Percentiles rank a stretch among this genome's conserved stretches.
These are phyloP conservation scores for Carassius auratus DNA, from an alignment of 2,113 vertebrate genomes.

Conservation along the genomic window DNA sequence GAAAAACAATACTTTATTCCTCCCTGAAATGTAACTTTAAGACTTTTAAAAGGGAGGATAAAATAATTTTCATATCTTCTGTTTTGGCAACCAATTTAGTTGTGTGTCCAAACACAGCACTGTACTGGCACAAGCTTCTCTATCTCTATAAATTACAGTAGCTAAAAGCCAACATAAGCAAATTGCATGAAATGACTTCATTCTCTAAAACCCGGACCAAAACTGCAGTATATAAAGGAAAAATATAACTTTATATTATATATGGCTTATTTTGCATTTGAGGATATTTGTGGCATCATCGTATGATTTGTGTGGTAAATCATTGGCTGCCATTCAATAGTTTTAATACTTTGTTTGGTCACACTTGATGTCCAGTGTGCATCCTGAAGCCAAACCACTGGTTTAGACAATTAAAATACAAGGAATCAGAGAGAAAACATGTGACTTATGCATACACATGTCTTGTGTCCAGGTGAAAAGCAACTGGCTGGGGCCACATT, in stretches of 20 bases:
- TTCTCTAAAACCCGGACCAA: background rate
- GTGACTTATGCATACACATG: background rate
- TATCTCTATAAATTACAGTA: background rate
- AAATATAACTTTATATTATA: background rate
- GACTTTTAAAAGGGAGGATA: background rate
- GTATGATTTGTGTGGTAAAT: no score
- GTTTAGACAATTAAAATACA: background rate
- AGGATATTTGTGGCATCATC: background rate
- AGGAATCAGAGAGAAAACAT: background rate
- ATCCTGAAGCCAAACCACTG: background rate
- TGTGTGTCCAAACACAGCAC: background rate
- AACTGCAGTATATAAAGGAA: background rate
- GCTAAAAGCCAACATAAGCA: background rate
- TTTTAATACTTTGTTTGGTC: background rate
- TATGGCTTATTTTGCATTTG: background rate
- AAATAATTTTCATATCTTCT: background rate
- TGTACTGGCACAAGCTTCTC: background rate
- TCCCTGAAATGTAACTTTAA: no score
- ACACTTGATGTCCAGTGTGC: background rate
- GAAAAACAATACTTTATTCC: no score
- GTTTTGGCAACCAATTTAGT: background rate
- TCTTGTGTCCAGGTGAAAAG: slow-evolving; percentile 76
- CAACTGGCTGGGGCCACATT: slow-evolving; percentile 90
- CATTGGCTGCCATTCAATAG: no score
- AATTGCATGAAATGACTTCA: background rate